These are phyloP conservation scores for Zaprionus nigranus DNA, from an alignment of 1,140 invertebrate species.

Conservation along the genomic window DNA sequence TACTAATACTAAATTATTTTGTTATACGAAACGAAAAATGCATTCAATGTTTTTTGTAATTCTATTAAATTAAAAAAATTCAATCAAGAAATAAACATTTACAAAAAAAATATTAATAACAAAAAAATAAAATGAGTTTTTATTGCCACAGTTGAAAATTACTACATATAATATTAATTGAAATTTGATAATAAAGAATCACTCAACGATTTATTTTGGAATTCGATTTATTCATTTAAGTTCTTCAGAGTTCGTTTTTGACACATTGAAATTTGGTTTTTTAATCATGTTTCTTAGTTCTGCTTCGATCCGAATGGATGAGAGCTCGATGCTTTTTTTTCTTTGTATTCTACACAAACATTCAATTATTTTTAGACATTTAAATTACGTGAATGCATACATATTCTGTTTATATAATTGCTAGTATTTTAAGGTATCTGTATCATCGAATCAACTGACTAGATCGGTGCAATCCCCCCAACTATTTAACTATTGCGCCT, in stretches of 20 bases:
- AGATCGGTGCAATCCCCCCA: slow-evolving; percentile 32
- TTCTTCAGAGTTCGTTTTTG: slow-evolving; percentile 65
- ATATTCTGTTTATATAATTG: slow-evolving; percentile 20
- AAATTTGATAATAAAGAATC: too few relatives aligned
- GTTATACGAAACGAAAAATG: slow-evolving; percentile 78
- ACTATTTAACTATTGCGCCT: slow-evolving; percentile 30
- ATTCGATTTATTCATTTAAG: slow-evolving; percentile 71
- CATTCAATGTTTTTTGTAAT: slow-evolving; percentile 81
- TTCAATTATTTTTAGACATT: slow-evolving; percentile 65
- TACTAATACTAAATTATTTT: slow-evolving; percentile 84
- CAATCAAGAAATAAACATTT: slow-evolving; percentile 77
- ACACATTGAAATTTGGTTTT: slow-evolving; percentile 79
- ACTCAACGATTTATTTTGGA: slow-evolving; percentile 20
- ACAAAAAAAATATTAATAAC: slow-evolving; percentile 76
- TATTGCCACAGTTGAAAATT: background rate
- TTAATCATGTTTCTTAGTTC: slow-evolving; percentile 25
- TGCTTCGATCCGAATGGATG: slow-evolving; percentile 44
- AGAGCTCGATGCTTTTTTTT: background rate
- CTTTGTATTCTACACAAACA: slow-evolving; percentile 59
- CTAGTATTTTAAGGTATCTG: slow-evolving; percentile 22
- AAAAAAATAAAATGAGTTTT: slow-evolving; percentile 33
- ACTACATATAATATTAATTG: too few relatives aligned
- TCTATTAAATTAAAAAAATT: slow-evolving; percentile 82
- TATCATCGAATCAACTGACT: slow-evolving; percentile 37
- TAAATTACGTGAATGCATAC: slow-evolving; percentile 42